Evolutionary conservation across 2,113 vertebrate genomes (phyloP).

Genomic region (Misgurnus anguillicaudatus): DNA sequence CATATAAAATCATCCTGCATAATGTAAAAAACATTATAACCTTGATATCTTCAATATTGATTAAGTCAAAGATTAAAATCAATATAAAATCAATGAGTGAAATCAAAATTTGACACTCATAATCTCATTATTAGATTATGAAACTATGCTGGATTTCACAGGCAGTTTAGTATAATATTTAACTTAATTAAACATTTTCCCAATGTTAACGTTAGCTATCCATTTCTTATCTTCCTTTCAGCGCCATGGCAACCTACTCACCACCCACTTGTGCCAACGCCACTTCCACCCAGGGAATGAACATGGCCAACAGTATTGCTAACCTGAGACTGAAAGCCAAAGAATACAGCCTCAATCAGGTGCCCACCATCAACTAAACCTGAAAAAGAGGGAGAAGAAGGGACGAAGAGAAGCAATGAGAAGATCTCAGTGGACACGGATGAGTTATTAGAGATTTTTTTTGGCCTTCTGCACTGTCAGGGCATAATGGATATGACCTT

Average conservation of each 20-base stretch:
- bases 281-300: constrained; percentile 94
- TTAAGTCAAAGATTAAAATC: no score
- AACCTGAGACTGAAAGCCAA: constrained; percentile 99
- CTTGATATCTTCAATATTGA: no score
- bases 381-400: constrained; percentile 54
- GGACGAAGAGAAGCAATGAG: constrained; percentile 23
- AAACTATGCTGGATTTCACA: no score
- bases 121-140: no score
- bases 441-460: constrained; percentile 38
- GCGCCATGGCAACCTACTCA: constrained; percentile 90
- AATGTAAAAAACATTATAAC: no score
- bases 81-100: no score
- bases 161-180: no score
- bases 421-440: constrained; percentile 39
- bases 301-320: constrained; percentile 99
- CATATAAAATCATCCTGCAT: no score
- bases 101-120: no score
- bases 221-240: constrained; percentile 64
- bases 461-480: constrained; percentile 21
- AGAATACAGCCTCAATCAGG: constrained; percentile 99
- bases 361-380: constrained; percentile 95
- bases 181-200: background rate
- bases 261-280: constrained; percentile 91
- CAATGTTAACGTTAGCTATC: constrained; percentile 49
- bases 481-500: constrained; percentile 20